Conservation (phyloP, 2,797 vertebrate genomes). For the Hydrocynus forskahlii region DNA sequence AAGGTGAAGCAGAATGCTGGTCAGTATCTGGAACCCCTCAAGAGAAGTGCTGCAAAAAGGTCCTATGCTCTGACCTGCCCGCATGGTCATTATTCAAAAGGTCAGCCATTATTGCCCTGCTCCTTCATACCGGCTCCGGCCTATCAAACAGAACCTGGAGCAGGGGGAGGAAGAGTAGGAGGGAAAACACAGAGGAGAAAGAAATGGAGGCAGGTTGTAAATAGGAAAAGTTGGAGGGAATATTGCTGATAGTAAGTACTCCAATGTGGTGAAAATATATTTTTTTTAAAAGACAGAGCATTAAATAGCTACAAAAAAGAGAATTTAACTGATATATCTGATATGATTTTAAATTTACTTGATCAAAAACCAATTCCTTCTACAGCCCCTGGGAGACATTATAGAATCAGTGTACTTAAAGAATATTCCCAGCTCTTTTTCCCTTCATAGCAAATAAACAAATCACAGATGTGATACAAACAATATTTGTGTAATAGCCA, state of each 20-base stretch:
- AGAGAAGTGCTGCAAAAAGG: conserved; percentile 17
- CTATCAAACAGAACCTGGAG: conserved; percentile 10
- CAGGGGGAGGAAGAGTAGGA: neutral
- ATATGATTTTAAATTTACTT: no score
- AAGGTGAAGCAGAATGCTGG: conserved; percentile 16
- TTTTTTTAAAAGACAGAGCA: neutral
- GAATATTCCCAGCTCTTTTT: no score
- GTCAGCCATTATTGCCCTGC: conserved; percentile 42
- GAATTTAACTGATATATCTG: no score
- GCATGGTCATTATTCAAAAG: conserved; percentile 51
- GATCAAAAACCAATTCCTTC: no score
- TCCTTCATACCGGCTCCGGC: conserved; percentile 22
- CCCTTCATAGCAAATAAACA: no score
- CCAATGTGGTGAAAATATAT: neutral
- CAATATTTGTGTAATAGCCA: no score
- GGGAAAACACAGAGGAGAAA: neutral
- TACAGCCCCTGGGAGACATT: no score
- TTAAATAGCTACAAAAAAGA: neutral
- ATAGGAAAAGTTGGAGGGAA: neutral
- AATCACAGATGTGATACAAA: no score
- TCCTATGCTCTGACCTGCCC: conserved; percentile 27
- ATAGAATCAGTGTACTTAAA: no score
- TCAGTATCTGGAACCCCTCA: conserved; percentile 6
- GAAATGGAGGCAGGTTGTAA: neutral
- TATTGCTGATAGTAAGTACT: neutral